These are phyloP conservation scores for Falco columbarius DNA, from an alignment of 2,797 vertebrate genomes.

Conservation along the genomic window DNA sequence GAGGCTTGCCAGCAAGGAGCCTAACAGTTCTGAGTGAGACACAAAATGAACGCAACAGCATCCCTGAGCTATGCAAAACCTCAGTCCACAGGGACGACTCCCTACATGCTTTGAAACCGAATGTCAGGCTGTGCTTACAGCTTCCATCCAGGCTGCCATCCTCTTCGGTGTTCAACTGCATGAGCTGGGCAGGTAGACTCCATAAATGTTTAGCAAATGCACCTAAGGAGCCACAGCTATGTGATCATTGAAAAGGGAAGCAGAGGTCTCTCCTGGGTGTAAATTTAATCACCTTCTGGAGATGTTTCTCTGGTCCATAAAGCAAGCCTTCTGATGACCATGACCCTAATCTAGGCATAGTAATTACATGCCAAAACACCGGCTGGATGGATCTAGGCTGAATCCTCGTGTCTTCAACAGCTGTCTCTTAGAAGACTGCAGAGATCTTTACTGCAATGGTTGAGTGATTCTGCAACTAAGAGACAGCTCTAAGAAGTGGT, in stretches of 20 bases:
- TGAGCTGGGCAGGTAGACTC: neutral
- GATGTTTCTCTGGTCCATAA: neutral
- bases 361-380: neutral
- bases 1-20: neutral
- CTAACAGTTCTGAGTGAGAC: rapidly evolving
- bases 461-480: neutral
- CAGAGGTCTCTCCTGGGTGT: neutral
- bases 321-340: neutral
- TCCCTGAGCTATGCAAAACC: neutral
- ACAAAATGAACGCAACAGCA: neutral
- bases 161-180: neutral
- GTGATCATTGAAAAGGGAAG: neutral
- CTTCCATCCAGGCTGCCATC: neutral
- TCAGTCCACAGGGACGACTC: neutral
- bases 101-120: neutral
- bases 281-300: neutral
- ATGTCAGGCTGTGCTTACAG: neutral
- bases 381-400: neutral
- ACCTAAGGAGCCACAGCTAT: neutral
- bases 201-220: neutral
- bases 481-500: neutral
- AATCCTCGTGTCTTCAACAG: neutral
- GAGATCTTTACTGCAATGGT: neutral
- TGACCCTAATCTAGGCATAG: neutral
- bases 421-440: neutral